Evolutionary conservation across 2,888 invertebrate genomes (phyloP).

Genomic region (Pherbina coryleti): DNA sequence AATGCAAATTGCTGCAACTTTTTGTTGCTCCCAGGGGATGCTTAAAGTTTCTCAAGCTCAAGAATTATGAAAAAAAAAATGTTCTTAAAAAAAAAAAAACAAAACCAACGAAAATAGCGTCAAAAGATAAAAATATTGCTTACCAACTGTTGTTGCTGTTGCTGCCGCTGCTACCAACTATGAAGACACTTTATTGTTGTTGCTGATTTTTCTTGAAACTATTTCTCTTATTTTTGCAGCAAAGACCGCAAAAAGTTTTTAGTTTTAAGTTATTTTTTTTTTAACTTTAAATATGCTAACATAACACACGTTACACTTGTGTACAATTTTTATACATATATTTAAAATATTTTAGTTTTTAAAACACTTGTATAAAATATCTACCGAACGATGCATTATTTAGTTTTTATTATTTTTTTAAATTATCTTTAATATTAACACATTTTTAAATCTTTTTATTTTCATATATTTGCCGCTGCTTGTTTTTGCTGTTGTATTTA

Average conservation of each 20-base stretch:
- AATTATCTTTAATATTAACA: slow-evolving; percentile 18
- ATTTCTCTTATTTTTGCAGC: not conserved
- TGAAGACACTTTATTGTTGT: slow-evolving; percentile 8
- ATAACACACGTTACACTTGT: not conserved
- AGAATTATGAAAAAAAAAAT: not conserved
- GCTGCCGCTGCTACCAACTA: not conserved
- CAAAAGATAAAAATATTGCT: not conserved
- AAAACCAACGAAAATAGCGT: slow-evolving; percentile 4
- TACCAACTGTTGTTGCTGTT: slow-evolving; percentile 4
- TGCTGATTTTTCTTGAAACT: not conserved
- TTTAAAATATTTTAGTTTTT: not conserved
- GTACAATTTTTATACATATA: not conserved
- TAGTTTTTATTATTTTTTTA: not conserved
- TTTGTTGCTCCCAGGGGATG: slow-evolving; percentile 16
- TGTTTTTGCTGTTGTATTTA: slow-evolving; percentile 37
- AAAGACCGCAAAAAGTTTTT: not conserved
- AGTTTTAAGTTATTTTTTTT: not conserved
- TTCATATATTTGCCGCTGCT: slow-evolving; percentile 39
- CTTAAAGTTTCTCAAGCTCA: slow-evolving; percentile 34
- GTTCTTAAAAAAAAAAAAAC: not conserved
- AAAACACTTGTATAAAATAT: slow-evolving; percentile 46
- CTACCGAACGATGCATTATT: slow-evolving; percentile 45
- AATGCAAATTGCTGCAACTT: not conserved
- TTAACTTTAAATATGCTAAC: not conserved
- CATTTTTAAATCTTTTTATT: slow-evolving; percentile 25